A percentile compares a stretch with the other conserved stretches of the same genome.
These are phyloP conservation scores for Cherax quadricarinatus DNA, from an alignment of 1,140 invertebrate species.

Conservation along the genomic window DNA sequence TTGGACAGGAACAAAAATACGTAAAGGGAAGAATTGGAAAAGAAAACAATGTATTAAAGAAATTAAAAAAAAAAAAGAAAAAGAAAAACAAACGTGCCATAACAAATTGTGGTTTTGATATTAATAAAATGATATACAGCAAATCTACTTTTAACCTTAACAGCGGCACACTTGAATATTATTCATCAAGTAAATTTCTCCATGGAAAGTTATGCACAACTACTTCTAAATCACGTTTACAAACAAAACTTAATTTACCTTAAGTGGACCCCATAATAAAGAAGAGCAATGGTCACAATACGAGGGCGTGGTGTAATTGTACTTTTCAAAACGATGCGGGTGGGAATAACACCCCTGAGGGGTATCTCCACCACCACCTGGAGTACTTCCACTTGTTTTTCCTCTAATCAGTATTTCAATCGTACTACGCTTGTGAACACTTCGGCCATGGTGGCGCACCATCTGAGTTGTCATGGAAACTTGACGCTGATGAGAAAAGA, in stretches of 20 bases:
- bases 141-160: too few relatives aligned
- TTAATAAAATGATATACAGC: too few relatives aligned
- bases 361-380: constrained; percentile 76
- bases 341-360: constrained; percentile 84
- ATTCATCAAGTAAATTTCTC: too few relatives aligned
- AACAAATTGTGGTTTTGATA: too few relatives aligned
- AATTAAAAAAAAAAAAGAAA: too few relatives aligned
- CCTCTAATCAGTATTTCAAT: constrained; percentile 92
- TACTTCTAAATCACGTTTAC: too few relatives aligned
- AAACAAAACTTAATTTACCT: constrained; percentile 45
- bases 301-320: constrained; percentile 92
- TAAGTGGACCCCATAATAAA: constrained; percentile 94
- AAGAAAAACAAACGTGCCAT: too few relatives aligned
- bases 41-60: too few relatives aligned
- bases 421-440: constrained; percentile 93
- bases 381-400: constrained; percentile 80
- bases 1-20: too few relatives aligned
- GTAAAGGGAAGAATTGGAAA: too few relatives aligned
- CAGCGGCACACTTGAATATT: too few relatives aligned
- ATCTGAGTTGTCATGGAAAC: constrained; percentile 91
- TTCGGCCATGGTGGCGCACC: constrained; percentile 89
- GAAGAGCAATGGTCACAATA: constrained; percentile 94
- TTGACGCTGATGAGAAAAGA: constrained; percentile 81
- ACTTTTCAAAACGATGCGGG: constrained; percentile 92
- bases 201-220: too few relatives aligned